Percentiles rank a stretch among this genome's conserved stretches.
These are phyloP conservation scores for Chrysocyon brachyurus DNA, from an alignment of 2,797 vertebrate genomes.

Conservation along the genomic window DNA sequence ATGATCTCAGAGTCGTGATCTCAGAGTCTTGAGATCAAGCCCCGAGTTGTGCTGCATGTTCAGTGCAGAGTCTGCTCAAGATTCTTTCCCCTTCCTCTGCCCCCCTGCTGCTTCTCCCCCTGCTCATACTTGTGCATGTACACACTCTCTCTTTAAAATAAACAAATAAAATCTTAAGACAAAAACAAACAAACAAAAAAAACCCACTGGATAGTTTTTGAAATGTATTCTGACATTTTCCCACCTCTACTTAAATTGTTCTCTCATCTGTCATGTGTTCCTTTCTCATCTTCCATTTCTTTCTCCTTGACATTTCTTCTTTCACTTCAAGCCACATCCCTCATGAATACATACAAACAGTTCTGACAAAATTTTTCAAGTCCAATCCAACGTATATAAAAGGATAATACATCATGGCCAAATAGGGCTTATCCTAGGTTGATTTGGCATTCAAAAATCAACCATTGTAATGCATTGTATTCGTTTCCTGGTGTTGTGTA, in stretches of 20 bases:
- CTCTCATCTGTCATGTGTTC: not conserved
- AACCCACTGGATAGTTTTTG: not conserved
- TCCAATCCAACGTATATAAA: not conserved
- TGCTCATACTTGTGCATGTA: not conserved
- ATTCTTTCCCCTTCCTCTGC: not conserved
- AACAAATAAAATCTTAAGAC: not conserved
- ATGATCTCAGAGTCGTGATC: not conserved
- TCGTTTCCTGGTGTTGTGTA: not conserved
- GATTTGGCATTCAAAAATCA: not conserved
- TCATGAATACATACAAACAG: not conserved
- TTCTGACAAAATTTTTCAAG: not conserved
- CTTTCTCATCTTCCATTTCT: not conserved
- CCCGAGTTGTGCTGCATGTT: not conserved
- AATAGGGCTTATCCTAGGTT: not conserved
- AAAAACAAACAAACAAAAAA: not conserved
- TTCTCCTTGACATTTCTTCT: slow-evolving; percentile 20
- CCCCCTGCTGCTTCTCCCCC: not conserved
- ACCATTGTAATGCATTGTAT: not conserved
- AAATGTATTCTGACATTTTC: not conserved
- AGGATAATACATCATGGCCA: not conserved
- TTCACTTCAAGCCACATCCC: not conserved
- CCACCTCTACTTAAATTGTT: not conserved
- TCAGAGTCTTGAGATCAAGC: not conserved
- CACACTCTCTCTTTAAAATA: not conserved
- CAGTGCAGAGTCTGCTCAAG: not conserved